phyloP scores from a whole-genome alignment of 2,113 vertebrate genomes.

The Bubo bubo region DNA sequence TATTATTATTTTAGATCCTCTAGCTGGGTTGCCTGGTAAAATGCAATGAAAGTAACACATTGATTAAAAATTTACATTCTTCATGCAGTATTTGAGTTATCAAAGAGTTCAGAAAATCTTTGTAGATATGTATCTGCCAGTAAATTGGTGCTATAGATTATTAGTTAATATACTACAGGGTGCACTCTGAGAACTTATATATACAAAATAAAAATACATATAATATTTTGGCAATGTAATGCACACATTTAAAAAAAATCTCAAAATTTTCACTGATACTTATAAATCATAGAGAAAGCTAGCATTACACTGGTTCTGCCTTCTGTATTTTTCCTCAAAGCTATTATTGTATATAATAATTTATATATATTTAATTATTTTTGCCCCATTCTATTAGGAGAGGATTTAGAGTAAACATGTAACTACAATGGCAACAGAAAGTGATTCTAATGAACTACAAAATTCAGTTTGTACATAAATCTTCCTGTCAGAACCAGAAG shows the following conservation, averaged over 20 bases:
- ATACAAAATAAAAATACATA: background rate
- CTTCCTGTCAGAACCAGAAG: background rate
- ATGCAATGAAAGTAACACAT: background rate
- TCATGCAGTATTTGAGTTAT: background rate
- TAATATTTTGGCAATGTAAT: background rate
- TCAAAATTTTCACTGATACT: background rate
- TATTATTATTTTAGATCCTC: background rate
- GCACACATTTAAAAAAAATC: background rate
- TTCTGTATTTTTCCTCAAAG: background rate
- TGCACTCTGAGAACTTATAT: background rate
- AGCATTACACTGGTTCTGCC: background rate
- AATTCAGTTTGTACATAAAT: background rate
- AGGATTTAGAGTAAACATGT: background rate
- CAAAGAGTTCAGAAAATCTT: background rate
- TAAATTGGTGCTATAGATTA: background rate
- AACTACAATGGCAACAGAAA: background rate
- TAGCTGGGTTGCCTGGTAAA: background rate
- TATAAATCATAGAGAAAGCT: background rate
- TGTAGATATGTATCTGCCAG: background rate
- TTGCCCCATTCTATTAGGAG: background rate
- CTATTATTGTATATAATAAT: background rate
- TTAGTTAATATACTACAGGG: background rate
- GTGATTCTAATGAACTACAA: background rate
- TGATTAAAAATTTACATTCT: background rate
- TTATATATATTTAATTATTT: background rate